Evolutionary conservation across 2,888 invertebrate genomes (phyloP).

Genomic region (Agrotis ipsilon): DNA sequence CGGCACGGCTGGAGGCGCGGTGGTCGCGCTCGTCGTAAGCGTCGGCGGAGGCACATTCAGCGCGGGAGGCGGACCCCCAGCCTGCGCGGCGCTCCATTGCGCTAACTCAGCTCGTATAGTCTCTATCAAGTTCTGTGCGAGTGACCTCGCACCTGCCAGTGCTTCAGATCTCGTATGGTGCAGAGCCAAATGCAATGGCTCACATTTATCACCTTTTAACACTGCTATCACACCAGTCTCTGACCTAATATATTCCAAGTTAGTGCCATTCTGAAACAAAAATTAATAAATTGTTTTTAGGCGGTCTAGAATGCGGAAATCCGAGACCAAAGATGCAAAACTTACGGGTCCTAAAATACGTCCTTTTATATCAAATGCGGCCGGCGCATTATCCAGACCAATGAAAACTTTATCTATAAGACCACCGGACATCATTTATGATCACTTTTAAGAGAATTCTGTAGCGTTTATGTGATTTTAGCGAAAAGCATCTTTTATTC

Average conservation of each 20-base stretch:
- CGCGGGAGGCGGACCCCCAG: slow-evolving; percentile 85
- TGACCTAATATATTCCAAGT: slow-evolving; percentile 94
- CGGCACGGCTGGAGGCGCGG: slow-evolving; percentile 79
- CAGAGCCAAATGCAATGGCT: slow-evolving; percentile 94
- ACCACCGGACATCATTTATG: slow-evolving; percentile 85
- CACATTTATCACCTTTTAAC: slow-evolving; percentile 93
- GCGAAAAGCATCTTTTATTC: slow-evolving; percentile 78
- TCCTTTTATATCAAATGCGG: slow-evolving; percentile 94
- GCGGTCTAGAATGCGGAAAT: slow-evolving; percentile 28
- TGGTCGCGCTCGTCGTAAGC: slow-evolving; percentile 75
- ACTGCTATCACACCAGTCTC: slow-evolving; percentile 95
- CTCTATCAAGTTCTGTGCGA: slow-evolving; percentile 95
- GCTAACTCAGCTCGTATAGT: slow-evolving; percentile 93
- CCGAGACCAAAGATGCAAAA: slow-evolving; percentile 48
- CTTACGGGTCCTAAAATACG: slow-evolving; percentile 93
- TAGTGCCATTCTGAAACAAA: slow-evolving; percentile 91
- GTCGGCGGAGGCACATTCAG: slow-evolving; percentile 85
- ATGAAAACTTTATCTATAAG: slow-evolving; percentile 94
- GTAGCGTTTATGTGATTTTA: slow-evolving; percentile 69
- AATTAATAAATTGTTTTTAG: slow-evolving; percentile 29
- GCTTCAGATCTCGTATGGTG: slow-evolving; percentile 94
- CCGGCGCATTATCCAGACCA: slow-evolving; percentile 94
- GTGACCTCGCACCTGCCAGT: slow-evolving; percentile 93
- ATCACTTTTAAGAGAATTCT: slow-evolving; percentile 58
- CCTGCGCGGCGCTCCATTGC: slow-evolving; percentile 87